Evolutionary conservation across 2,113 vertebrate species (phyloP).

Genomic region (Leptocoma aspasia): DNA sequence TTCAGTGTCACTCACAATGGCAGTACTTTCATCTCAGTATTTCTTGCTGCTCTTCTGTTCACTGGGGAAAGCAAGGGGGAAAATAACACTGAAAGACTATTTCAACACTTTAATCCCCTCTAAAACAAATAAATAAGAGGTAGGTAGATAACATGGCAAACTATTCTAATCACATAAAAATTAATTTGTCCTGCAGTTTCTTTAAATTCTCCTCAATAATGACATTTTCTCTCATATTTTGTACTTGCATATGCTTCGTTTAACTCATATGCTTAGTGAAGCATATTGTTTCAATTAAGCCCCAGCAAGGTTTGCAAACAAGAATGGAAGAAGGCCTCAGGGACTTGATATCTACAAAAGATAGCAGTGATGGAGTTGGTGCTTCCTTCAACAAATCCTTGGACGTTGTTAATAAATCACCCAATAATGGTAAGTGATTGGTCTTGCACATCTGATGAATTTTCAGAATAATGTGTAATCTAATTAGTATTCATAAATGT

Average conservation of each 20-base stretch:
- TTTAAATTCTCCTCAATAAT: conserved; percentile 2
- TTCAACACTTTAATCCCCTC: background rate
- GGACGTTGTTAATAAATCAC: background rate
- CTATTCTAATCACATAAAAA: background rate
- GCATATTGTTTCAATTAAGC: conserved; percentile 60
- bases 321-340: conserved; percentile 18
- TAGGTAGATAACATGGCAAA: background rate
- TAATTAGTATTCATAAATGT: background rate
- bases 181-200: background rate
- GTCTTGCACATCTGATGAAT: background rate
- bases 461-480: background rate
- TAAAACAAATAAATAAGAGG: background rate
- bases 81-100: background rate
- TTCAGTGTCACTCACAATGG: background rate
- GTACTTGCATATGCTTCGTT: background rate
- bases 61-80: background rate
- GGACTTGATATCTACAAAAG: conserved; percentile 4
- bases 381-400: background rate
- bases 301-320: conserved; percentile 44
- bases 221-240: conserved; percentile 18
- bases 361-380: background rate
- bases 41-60: background rate
- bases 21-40: background rate
- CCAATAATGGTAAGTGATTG: conserved; percentile 15
- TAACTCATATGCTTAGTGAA: conserved; percentile 33